Conservation (phyloP, 2,888 invertebrate species). For the Xylota segnis region DNA sequence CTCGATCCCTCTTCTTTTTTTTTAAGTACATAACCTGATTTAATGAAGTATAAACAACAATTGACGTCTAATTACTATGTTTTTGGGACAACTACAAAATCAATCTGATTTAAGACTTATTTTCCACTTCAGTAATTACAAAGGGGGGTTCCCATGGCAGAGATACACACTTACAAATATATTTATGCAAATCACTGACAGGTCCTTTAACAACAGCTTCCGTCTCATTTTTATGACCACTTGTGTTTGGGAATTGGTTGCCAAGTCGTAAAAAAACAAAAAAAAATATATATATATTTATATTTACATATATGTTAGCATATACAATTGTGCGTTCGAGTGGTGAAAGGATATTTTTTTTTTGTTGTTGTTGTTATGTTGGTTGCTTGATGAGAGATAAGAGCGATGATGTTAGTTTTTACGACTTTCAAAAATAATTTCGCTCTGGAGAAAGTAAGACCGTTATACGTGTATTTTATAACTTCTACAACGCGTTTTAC, state of each 20-base stretch:
- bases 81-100: neutral
- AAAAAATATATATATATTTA: too few species aligned
- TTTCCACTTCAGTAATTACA: conserved; percentile 15
- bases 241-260: conserved; percentile 26
- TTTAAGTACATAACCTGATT: conserved; percentile 8
- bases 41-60: conserved; percentile 31
- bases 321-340: conserved; percentile 35
- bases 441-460: neutral
- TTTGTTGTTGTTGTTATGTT: neutral
- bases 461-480: conserved; percentile 1
- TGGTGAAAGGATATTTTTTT: neutral
- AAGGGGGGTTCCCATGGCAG: neutral
- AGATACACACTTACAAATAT: neutral
- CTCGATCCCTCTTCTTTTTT: neutral
- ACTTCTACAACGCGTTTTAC: conserved; percentile 2
- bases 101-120: conserved; percentile 4
- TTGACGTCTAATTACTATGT: conserved; percentile 42
- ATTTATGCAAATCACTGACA: conserved; percentile 27
- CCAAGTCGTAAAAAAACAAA: conserved; percentile 32
- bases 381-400: conserved; percentile 9
- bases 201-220: conserved; percentile 12
- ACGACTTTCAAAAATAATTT: conserved; percentile 45
- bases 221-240: conserved; percentile 5
- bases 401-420: conserved; percentile 21
- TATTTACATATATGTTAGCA: too few species aligned